Conservation (phyloP, 2,888 invertebrate genomes). For the Drepanosiphum platanoidis region DNA sequence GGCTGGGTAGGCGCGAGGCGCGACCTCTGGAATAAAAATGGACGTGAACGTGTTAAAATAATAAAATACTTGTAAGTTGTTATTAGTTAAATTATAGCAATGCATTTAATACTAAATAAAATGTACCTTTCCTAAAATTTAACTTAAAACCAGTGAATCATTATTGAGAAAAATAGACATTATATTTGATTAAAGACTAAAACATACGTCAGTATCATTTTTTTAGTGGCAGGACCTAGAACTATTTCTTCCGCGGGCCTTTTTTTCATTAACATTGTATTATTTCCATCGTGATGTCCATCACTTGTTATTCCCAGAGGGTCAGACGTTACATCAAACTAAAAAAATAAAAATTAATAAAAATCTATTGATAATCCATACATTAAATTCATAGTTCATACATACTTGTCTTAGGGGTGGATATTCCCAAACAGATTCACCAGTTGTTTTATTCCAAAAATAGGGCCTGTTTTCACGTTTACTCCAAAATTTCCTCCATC, state of each 20-base stretch:
- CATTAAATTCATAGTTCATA: not conserved
- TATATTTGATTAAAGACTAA: not conserved
- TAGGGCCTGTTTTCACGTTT: constrained; percentile 94
- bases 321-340: constrained; percentile 91
- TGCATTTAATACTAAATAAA: no score
- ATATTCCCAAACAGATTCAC: constrained; percentile 97
- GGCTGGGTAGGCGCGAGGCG: no score
- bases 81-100: no score
- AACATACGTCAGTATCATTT: constrained; percentile 79
- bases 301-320: constrained; percentile 80
- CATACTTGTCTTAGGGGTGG: constrained; percentile 75
- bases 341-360: no score
- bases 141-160: no score
- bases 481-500: constrained; percentile 98
- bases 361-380: constrained; percentile 11
- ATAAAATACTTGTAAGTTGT: no score
- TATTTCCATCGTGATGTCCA: constrained; percentile 65
- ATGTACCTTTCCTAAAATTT: no score
- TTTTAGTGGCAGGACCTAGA: constrained; percentile 81
- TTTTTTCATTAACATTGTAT: constrained; percentile 71
- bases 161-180: no score
- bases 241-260: constrained; percentile 81
- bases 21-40: no score
- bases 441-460: constrained; percentile 95
- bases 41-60: no score